Evolutionary conservation across 2,888 invertebrate genomes (phyloP), one percentile per base, ranked within the genome.

Genomic region (Norana najaformis): DNA sequence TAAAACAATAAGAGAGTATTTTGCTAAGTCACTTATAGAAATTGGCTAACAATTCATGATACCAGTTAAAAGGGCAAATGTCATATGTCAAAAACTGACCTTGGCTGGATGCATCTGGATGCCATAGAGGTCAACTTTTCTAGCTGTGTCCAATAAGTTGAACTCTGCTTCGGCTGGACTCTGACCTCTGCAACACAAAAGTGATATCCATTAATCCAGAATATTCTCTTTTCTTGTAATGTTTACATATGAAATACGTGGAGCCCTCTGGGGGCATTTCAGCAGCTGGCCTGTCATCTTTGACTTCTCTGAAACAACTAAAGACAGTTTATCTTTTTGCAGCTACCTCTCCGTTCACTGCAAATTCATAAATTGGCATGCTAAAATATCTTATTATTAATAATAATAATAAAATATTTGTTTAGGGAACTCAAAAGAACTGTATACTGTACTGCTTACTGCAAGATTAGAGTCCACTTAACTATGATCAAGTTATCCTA

Each of bases 91-190:
- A 85, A 90, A 36, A 36, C 90, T 83, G 34, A 91, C 91, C 91
- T 91, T 90, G 38, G 91, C 91, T n/a, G 53, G 38, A 39, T 91
- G 91, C 90, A 91, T 89, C 53, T 90, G 39, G 30, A 91, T 91
- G 37, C 91, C 91, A 90, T 91, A 91, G 47, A 90, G 90, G 23
- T 91, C 91, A 23, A 91, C 89, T 36, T 91, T 90, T 83, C 91
- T 41, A 36, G 91, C 91, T 34, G 89, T 89, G 88, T 91, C 91
- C 53, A 91, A 83, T 23, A 90, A 83, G 88, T 91, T 91, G 89
- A 89, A 91, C 34, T 91, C 91, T 37, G 91, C 91, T 30, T 91
- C 90, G n/a, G 89, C 89, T 30, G 91, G 91, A 34, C 53, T 90
- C 89, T 91, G 91, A 47, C 91, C 90, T 34, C 91, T 91, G 89